Base-by-base conservation (phyloP, 2,888 invertebrate genomes). In the Caenorhabditis afra region DNA sequence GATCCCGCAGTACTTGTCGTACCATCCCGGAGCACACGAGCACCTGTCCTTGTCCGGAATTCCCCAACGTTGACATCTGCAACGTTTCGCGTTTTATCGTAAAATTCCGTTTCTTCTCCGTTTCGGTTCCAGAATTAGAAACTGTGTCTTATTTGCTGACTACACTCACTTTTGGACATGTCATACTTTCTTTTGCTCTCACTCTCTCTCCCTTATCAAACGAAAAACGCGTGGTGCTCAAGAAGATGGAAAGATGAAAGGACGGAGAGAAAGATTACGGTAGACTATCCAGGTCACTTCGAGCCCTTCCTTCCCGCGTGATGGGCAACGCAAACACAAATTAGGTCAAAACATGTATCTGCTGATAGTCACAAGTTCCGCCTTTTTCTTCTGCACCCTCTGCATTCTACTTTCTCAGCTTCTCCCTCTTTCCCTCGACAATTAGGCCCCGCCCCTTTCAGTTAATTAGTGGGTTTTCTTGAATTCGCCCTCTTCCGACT, bases 1-100 rank as follows among this genome's bases (percentile, higher is more conserved):
- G 22, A 79, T 71, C 41, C 71, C 78, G 49, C 81, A 79, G 41
- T 62, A 67, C n/a, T 64, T 65, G 23, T 71, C 75, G 50, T 81
- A 81, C 78, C 75, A 81, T n/a, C 81, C 81, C 10, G 81, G 75
- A 16, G 81, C 73, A 59, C 81, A 81, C 18, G 44, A 59, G 59
- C 78, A 81, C 20, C 76, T 44, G 47, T 79, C 53, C 23, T 71
- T 71, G 55, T 80, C 78, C 8, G 70, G 66, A 47, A 81, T 73
- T 23, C 71, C 70, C 44, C 50, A 74, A 50, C 81, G 49, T 37
- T 81, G 81, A 47, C 81, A 81, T 22, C 80, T 80, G 37, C 16
- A 64, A 64, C 44, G 14, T n/a, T 2, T 10, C 20, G 8, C 11
- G 18, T 18, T 39, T 41, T 41, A n/a, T n/a, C n/a, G n/a, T n/a